Percentiles rank a stretch among this genome's conserved stretches.
Evolutionary conservation across 2,888 invertebrate genomes (phyloP).

Genomic region (Gortyna flavago): DNA sequence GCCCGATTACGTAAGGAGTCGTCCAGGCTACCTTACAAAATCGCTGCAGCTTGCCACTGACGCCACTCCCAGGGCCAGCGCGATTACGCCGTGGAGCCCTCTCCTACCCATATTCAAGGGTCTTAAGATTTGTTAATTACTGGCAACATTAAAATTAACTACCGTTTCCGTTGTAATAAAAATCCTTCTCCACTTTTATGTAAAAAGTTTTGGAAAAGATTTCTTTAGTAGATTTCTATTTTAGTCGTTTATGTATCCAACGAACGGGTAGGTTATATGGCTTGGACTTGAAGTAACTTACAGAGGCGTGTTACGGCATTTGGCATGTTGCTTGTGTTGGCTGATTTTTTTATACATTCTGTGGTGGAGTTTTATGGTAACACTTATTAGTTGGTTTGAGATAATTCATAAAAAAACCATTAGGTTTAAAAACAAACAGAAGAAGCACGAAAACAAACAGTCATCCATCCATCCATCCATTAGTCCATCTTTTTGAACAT

Average conservation of each 20-base stretch:
- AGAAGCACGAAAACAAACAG: no score
- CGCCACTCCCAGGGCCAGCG: conserved; percentile 59
- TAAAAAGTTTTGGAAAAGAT: conserved; percentile 68
- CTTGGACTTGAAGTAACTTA: conserved; percentile 10
- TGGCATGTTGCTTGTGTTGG: background rate
- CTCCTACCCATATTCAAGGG: conserved; percentile 83
- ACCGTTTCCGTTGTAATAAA: conserved; percentile 79
- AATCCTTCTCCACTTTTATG: conserved; percentile 73
- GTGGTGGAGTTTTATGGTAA: background rate
- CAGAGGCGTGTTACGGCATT: background rate
- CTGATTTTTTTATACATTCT: background rate
- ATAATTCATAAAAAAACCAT: background rate
- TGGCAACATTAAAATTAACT: conserved; percentile 87
- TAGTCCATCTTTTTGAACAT: no score
- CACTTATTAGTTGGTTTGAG: background rate
- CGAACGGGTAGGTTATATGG: conserved; percentile 5
- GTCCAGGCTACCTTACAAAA: background rate
- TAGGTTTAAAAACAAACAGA: background rate
- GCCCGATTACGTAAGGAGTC: background rate
- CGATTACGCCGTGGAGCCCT: conserved; percentile 80
- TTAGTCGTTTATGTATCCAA: conserved; percentile 27
- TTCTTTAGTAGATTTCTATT: conserved; percentile 61
- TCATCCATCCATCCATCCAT: no score
- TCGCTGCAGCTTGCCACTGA: conserved; percentile 61
- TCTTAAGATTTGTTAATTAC: conserved; percentile 88